phyloP scores from a whole-genome alignment of 2,797 vertebrate genomes.

The Aphelocoma californica region DNA sequence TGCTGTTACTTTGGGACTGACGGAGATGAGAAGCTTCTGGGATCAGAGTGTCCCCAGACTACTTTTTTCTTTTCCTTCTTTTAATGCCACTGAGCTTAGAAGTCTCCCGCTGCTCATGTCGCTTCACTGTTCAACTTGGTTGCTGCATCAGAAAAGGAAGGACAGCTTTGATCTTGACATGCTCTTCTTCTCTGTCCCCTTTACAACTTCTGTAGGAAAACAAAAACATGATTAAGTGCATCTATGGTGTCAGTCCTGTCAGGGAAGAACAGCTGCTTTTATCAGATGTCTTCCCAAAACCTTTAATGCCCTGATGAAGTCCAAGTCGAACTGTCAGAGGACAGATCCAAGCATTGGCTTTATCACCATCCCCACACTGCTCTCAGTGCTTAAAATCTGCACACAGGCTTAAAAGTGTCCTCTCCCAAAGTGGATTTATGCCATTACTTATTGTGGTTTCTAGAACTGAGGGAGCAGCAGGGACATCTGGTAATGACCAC shows the following conservation, averaged over 20 bases:
- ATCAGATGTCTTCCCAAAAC: neutral
- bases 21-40: neutral
- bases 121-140: neutral
- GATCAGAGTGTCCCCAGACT: neutral
- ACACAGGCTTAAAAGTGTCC: neutral
- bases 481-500: neutral
- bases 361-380: neutral
- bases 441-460: neutral
- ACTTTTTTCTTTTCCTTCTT: neutral
- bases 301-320: neutral
- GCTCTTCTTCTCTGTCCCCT: neutral
- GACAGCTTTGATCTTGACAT: conserved; percentile 1
- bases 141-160: neutral
- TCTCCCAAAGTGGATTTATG: neutral
- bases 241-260: neutral
- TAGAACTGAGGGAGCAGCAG: neutral
- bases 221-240: neutral
- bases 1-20: neutral
- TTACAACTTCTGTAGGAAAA: neutral
- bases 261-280: neutral
- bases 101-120: neutral
- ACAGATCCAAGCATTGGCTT: neutral
- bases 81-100: neutral
- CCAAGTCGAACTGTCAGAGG: neutral
- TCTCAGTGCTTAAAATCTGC: neutral